Conservation (phyloP, 2,888 invertebrate genomes). For the Subacronicta megacephala region DNA sequence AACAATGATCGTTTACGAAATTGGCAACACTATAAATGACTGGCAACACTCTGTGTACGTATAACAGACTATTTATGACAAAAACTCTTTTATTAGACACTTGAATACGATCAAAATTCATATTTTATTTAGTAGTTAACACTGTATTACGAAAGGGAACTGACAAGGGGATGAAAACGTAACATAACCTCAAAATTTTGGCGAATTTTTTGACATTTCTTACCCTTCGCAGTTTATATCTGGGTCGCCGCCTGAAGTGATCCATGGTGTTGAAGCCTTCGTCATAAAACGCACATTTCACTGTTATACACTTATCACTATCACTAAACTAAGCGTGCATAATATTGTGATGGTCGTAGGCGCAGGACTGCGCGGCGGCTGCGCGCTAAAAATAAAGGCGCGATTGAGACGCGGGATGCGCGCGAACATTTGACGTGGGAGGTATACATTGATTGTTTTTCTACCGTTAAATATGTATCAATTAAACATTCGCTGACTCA, state of each 20-base stretch:
- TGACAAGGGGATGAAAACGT: conserved; percentile 15
- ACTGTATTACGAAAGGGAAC: conserved; percentile 3
- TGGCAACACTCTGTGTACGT: conserved; percentile 51
- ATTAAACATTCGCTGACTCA: not conserved
- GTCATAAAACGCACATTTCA: conserved; percentile 85
- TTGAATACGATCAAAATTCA: not conserved
- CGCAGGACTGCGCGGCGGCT: conserved; percentile 70
- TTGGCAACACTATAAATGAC: conserved; percentile 53
- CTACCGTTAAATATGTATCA: not conserved
- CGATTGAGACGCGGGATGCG: conserved; percentile 49
- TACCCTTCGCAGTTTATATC: conserved; percentile 70
- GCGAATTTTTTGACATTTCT: conserved; percentile 68
- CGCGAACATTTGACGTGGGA: conserved; percentile 39
- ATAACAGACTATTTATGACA: conserved; percentile 36
- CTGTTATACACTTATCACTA: conserved; percentile 66
- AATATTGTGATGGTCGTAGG: conserved; percentile 58
- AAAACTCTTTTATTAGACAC: conserved; percentile 24
- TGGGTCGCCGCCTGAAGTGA: conserved; percentile 79
- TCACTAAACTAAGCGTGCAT: conserved; percentile 50
- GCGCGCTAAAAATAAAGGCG: conserved; percentile 81
- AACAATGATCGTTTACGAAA: conserved; percentile 48
- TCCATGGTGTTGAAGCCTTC: conserved; percentile 77
- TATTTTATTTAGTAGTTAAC: conserved; percentile 11
- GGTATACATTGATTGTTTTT: conserved; percentile 51
- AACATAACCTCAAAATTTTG: conserved; percentile 65